These are phyloP conservation scores for Erethizon dorsatum DNA, from an alignment of 2,797 vertebrate species.

Conservation along the genomic window DNA sequence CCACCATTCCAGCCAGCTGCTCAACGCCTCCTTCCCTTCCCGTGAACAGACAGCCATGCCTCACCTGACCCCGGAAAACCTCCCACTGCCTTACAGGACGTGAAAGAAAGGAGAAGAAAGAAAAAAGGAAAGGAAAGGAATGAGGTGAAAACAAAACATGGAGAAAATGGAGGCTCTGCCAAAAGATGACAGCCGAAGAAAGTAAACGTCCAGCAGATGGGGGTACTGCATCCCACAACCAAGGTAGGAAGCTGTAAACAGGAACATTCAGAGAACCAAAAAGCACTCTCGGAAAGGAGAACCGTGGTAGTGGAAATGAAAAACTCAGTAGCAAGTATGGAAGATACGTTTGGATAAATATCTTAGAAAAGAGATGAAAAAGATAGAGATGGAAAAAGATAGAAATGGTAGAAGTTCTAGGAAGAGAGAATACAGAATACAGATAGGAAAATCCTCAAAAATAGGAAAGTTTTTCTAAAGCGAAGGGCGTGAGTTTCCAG, in stretches of 20 bases:
- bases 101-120: not conserved
- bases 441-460: not conserved
- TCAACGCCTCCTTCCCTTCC: not conserved
- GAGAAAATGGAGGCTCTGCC: not conserved
- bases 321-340: not conserved
- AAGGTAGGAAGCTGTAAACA: not conserved
- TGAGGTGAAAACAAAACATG: not conserved
- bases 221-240: not conserved
- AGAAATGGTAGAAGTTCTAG: not conserved
- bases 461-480: not conserved
- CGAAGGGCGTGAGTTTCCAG: not conserved
- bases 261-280: not conserved
- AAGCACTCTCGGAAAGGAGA: not conserved
- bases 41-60: not conserved
- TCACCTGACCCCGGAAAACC: not conserved
- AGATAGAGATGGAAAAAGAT: not conserved
- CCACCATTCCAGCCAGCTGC: not conserved
- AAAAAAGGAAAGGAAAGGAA: not conserved
- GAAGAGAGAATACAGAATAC: not conserved
- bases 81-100: not conserved
- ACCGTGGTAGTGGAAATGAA: not conserved
- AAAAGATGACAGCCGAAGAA: not conserved
- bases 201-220: not conserved
- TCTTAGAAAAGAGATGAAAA: not conserved
- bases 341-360: not conserved